Conservation (phyloP, 2,113 vertebrate species). For the Oryzias javanicus region DNA sequence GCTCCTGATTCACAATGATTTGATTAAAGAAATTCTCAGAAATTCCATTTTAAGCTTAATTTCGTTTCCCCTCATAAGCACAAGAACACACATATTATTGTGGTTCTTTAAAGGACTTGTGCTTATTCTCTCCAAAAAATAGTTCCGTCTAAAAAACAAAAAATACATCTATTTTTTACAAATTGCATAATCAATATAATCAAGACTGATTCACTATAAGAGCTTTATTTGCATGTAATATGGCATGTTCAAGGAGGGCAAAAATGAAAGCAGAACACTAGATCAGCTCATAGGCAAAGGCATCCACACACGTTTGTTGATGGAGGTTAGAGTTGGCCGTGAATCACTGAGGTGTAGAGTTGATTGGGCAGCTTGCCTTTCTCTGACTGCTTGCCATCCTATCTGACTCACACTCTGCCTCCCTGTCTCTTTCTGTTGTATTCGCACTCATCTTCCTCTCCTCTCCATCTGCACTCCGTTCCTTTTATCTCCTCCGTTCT, state of each 20-base stretch:
- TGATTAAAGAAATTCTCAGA: no score
- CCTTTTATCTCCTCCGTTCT: slow-evolving; percentile 49
- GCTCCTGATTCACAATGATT: no score
- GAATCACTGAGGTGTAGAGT: slow-evolving; percentile 54
- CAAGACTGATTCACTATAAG: no score
- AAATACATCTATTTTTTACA: no score
- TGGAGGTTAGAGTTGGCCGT: slow-evolving; percentile 27
- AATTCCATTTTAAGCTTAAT: no score
- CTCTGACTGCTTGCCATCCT: slow-evolving; percentile 45
- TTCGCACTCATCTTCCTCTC: slow-evolving; percentile 25
- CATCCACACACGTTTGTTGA: slow-evolving; percentile 17
- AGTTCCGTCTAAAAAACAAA: no score
- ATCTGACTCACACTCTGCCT: slow-evolving; percentile 42
- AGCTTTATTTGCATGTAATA: neutral
- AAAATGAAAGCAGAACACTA: neutral
- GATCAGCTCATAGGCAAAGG: neutral
- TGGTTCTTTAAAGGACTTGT: no score
- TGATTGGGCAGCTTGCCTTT: slow-evolving; percentile 58
- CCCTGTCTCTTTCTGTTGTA: slow-evolving; percentile 8
- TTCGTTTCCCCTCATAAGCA: no score
- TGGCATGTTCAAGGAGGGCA: neutral
- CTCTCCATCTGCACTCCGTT: slow-evolving; percentile 21
- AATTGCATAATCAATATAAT: no score
- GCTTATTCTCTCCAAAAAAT: no score
- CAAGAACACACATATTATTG: no score